Evolutionary conservation across 64 coral and sea anemone genomes (phyloP).

Genomic region (Cladopsammia gracilis): DNA sequence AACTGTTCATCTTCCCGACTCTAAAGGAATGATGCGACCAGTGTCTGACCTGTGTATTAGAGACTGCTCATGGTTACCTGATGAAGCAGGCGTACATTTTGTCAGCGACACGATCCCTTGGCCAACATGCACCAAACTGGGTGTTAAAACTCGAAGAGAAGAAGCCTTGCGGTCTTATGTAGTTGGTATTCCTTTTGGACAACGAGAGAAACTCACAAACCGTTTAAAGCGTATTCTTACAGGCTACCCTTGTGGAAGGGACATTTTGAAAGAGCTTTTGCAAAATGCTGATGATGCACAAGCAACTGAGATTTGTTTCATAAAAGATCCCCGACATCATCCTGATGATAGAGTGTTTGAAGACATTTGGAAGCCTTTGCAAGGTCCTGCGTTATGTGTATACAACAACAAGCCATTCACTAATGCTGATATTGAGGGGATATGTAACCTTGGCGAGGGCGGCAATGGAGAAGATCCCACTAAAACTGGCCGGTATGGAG

Average conservation of each 20-base stretch:
- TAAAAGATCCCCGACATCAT: slow-evolving; percentile 81
- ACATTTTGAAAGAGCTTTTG: slow-evolving; percentile 92
- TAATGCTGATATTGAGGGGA: slow-evolving; percentile 74
- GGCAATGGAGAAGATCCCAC: slow-evolving; percentile 90
- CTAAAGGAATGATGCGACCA: slow-evolving; percentile 40
- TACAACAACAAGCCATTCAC: slow-evolving; percentile 91
- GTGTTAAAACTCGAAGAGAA: slow-evolving; percentile 73
- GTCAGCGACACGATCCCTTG: slow-evolving; percentile 54
- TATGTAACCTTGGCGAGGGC: slow-evolving; percentile 85
- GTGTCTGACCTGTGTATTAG: slow-evolving; percentile 59
- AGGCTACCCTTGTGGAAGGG: slow-evolving; percentile 81
- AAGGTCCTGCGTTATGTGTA: slow-evolving; percentile 88
- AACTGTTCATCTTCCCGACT: slow-evolving; percentile 60
- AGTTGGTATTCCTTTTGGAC: slow-evolving; percentile 77
- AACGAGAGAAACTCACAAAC: slow-evolving; percentile 86
- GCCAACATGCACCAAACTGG: not conserved
- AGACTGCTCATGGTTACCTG: slow-evolving; percentile 76
- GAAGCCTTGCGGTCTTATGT: slow-evolving; percentile 41
- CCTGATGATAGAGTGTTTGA: slow-evolving; percentile 63
- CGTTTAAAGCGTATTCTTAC: slow-evolving; percentile 82
- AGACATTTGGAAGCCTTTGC: slow-evolving; percentile 82
- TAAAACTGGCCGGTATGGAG: slow-evolving; percentile 92
- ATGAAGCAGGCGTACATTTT: slow-evolving; percentile 61
- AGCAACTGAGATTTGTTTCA: slow-evolving; percentile 91
- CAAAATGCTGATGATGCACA: slow-evolving; percentile 98